Conservation (phyloP, 2,113 vertebrate species). For the Takifugu bimaculatus region DNA sequence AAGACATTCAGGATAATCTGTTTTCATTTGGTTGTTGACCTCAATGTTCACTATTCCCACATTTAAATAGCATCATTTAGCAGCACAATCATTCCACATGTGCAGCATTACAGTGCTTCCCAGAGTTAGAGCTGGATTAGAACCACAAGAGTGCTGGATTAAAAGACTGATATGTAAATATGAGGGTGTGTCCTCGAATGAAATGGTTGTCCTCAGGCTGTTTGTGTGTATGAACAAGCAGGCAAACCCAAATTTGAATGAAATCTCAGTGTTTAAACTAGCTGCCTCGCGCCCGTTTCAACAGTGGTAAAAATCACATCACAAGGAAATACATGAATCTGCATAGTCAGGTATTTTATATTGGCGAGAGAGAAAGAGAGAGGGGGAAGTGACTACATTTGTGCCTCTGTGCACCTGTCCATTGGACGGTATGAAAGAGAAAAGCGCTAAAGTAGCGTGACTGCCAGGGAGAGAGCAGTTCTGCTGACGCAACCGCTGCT, state of each 20-base stretch:
- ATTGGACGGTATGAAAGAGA: constrained; percentile 12
- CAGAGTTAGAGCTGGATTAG: no score
- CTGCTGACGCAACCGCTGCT: constrained; percentile 55
- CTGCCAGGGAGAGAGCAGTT: constrained; percentile 43
- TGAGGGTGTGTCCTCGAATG: constrained; percentile 1
- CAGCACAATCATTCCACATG: no score
- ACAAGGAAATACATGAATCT: constrained; percentile 3
- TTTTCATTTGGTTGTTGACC: no score
- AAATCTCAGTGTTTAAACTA: constrained; percentile 23
- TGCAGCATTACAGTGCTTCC: no score
- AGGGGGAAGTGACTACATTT: not conserved
- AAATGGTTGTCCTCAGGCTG: constrained; percentile 15
- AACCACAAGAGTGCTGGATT: not conserved
- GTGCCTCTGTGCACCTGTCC: constrained; percentile 46
- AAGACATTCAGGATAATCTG: no score
- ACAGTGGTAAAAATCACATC: constrained; percentile 20
- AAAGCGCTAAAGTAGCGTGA: constrained; percentile 36
- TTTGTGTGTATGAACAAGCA: constrained; percentile 8
- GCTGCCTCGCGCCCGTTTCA: constrained; percentile 22
- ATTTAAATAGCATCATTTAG: no score
- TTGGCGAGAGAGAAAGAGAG: no score
- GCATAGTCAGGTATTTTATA: not conserved
- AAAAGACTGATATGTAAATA: not conserved
- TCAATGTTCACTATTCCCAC: no score
- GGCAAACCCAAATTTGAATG: constrained; percentile 36